These are phyloP conservation scores for Stichopus chloronotus DNA, from an alignment of 35 echinoderm and acorn worm species.

Conservation along the genomic window DNA sequence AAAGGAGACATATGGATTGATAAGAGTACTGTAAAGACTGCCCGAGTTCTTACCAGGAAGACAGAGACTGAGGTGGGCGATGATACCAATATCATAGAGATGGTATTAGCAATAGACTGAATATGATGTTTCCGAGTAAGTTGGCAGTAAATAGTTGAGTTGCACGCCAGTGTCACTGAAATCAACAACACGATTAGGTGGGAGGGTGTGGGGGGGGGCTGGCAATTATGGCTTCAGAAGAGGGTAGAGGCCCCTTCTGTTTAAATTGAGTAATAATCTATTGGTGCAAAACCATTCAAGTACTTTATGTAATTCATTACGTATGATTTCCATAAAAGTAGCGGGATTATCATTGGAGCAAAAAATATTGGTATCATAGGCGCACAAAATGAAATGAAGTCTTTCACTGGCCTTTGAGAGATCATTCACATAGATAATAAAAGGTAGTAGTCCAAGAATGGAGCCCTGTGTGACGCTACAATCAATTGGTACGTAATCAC, in stretches of 20 bases:
- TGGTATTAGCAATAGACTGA: slow-evolving; percentile 2
- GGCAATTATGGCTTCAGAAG: not conserved
- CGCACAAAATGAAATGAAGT: not conserved
- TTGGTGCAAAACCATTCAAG: not conserved
- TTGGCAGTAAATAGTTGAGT: not conserved
- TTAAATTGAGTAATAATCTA: slow-evolving; percentile 2
- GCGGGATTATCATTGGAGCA: not conserved
- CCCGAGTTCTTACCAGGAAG: not conserved
- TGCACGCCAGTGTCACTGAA: not conserved
- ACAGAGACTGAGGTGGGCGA: not conserved
- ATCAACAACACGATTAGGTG: not conserved
- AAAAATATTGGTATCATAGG: not conserved
- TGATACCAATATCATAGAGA: not conserved
- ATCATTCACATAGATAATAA: not conserved
- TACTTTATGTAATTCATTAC: not conserved
- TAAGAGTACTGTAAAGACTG: no score
- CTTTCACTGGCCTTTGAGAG: not conserved
- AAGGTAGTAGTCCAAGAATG: not conserved
- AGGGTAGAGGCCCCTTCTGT: not conserved
- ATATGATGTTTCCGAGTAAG: not conserved
- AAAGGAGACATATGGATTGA: no score
- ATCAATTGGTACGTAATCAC: not conserved
- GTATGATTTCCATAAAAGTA: not conserved
- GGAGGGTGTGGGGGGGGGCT: not conserved
- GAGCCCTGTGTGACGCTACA: not conserved